A percentile compares a stretch with the other conserved stretches of the same genome.
phyloP scores from a whole-genome alignment of 1,140 invertebrate genomes.

The Lepidurus packardi region DNA sequence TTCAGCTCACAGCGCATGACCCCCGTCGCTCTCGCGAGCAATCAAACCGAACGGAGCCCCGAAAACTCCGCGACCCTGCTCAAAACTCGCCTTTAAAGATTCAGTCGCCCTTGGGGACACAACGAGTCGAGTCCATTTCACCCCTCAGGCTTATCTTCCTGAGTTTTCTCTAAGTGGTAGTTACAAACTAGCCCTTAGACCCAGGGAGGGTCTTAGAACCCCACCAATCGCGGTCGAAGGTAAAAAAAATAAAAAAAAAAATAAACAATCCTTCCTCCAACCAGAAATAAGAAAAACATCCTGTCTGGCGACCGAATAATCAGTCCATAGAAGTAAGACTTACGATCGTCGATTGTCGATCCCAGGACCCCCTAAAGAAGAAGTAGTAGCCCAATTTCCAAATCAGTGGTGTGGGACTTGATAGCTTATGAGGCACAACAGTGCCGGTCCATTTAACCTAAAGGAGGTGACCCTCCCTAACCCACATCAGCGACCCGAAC shows the following conservation, averaged over 20 bases:
- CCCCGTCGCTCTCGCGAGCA: neutral
- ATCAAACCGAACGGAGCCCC: neutral
- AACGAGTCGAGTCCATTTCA: neutral
- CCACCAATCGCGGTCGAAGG: neutral
- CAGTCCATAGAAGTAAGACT: too few species aligned
- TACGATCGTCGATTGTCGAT: too few species aligned
- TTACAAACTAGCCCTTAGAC: neutral
- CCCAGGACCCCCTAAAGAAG: neutral
- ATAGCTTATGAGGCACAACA: neutral
- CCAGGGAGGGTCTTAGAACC: neutral
- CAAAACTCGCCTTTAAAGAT: neutral
- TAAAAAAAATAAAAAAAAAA: neutral
- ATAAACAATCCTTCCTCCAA: neutral
- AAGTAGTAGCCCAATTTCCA: neutral
- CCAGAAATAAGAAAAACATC: too few species aligned
- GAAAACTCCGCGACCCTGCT: neutral
- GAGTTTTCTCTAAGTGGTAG: neutral
- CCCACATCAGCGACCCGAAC: neutral
- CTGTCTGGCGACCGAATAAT: too few species aligned
- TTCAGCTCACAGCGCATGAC: neutral
- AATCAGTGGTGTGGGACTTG: slow-evolving; percentile 15
- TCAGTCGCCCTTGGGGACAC: neutral
- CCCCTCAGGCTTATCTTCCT: neutral
- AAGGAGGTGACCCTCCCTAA: neutral
- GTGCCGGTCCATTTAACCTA: neutral